Evolutionary conservation across 1,140 invertebrate genomes (phyloP).

Genomic region (Heterodera schachtii): DNA sequence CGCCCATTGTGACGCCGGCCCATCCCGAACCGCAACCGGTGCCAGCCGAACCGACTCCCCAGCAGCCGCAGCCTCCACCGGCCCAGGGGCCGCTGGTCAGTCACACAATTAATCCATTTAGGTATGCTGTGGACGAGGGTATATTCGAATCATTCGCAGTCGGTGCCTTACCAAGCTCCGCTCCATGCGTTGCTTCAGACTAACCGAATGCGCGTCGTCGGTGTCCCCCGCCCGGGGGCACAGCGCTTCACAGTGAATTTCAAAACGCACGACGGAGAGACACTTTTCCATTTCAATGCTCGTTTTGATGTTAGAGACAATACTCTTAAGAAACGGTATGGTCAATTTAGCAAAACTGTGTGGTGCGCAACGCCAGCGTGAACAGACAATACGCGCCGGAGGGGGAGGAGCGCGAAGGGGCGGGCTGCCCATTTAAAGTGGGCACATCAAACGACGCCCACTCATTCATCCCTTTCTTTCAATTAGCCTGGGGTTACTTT

Average conservation of each 20-base stretch:
- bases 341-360: conserved; percentile 35
- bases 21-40: neutral
- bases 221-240: conserved; percentile 10
- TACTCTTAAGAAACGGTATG: neutral
- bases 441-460: neutral
- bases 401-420: conserved; percentile 27
- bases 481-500: conserved; percentile 23
- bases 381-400: conserved; percentile 27
- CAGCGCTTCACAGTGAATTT: conserved; percentile 30
- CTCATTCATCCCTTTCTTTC: neutral
- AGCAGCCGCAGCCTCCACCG: conserved; percentile 8
- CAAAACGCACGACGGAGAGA: conserved; percentile 14
- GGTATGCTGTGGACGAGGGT: neutral
- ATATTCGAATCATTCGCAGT: neutral
- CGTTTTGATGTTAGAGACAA: conserved; percentile 29
- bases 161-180: conserved; percentile 28
- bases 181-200: conserved; percentile 24
- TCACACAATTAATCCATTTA: neutral
- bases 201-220: conserved; percentile 26
- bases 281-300: conserved; percentile 32
- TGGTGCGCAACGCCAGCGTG: conserved; percentile 31
- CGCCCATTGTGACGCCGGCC: neutral
- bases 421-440: conserved; percentile 22
- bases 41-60: conserved; percentile 10
- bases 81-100: conserved; percentile 18